Evolutionary conservation across 2,888 invertebrate genomes (phyloP).

Genomic region (Tipula lateralis): DNA sequence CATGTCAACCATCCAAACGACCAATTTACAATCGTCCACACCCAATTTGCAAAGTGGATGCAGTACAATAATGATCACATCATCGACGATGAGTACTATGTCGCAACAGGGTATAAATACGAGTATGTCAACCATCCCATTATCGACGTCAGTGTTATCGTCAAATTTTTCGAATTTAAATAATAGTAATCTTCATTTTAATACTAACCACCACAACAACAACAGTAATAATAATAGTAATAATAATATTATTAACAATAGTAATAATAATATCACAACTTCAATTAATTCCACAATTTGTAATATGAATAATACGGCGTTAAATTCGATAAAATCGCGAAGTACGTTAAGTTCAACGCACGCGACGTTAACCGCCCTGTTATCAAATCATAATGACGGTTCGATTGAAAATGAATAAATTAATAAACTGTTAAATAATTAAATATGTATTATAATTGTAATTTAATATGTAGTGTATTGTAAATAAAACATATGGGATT

Average conservation of each 20-base stretch:
- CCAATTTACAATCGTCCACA: not conserved
- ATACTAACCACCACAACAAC: not conserved
- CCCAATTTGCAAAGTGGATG: not conserved
- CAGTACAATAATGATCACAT: not conserved
- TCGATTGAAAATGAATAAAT: not conserved
- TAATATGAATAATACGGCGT: slow-evolving; percentile 39
- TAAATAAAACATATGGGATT: not conserved
- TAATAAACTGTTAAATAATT: not conserved
- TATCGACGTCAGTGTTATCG: not conserved
- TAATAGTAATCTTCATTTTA: not conserved
- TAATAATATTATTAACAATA: not conserved
- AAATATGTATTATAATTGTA: too few species aligned
- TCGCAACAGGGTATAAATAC: not conserved
- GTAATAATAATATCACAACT: not conserved
- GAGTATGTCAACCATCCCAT: not conserved
- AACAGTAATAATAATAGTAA: not conserved
- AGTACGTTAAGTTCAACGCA: slow-evolving; percentile 48
- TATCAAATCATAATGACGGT: slow-evolving; percentile 40
- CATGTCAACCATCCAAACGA: not conserved
- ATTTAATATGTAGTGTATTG: not conserved
- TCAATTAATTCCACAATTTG: not conserved
- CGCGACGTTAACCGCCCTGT: slow-evolving; percentile 47
- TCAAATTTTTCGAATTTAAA: not conserved
- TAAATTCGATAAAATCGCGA: slow-evolving; percentile 35
- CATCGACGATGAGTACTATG: not conserved